These are phyloP conservation scores for Stictonetta naevosa DNA, from an alignment of 2,113 vertebrate genomes.

Conservation along the genomic window DNA sequence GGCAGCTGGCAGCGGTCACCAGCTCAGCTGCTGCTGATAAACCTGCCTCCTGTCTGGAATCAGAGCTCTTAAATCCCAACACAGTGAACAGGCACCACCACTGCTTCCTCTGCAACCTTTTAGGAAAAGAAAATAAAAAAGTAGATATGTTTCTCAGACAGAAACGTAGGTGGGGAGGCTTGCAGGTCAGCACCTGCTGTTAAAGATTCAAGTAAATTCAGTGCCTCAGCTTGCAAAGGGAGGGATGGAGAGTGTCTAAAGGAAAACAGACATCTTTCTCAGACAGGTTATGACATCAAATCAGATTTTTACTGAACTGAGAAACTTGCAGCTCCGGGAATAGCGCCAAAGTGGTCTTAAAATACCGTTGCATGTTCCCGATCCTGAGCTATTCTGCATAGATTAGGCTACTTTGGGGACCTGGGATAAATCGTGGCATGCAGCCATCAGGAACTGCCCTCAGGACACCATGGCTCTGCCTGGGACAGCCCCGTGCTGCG, in stretches of 20 bases:
- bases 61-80: background rate
- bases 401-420: background rate
- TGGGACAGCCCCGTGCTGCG: rapidly evolving
- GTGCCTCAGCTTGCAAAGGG: background rate
- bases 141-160: background rate
- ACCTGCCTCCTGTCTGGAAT: background rate
- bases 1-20: background rate
- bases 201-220: background rate
- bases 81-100: background rate
- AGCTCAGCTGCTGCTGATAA: background rate
- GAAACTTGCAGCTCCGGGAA: background rate
- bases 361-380: background rate
- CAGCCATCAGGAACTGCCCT: background rate
- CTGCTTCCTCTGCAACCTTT: background rate
- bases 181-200: background rate
- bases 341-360: background rate
- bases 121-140: background rate
- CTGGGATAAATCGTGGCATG: background rate
- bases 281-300: background rate
- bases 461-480: background rate
- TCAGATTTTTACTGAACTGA: background rate
- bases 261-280: background rate
- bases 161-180: background rate
- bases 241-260: background rate
- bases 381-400: rapidly evolving